Percentiles rank a stretch among this genome's conserved stretches.
Conservation (phyloP, 2,888 invertebrate genomes). For the Laspeyria flexula region DNA sequence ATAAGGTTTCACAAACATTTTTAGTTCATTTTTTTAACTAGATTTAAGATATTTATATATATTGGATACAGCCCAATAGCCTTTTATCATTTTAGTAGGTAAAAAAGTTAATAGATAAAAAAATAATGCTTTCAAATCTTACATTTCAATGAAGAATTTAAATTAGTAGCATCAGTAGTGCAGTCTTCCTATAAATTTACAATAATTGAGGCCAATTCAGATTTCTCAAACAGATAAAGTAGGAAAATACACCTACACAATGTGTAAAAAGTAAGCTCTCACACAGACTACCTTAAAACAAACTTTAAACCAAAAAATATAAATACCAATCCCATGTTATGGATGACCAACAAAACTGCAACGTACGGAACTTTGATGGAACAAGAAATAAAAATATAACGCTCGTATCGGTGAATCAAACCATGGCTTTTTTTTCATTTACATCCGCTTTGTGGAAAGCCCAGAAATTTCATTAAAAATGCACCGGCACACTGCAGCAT, state of each 20-base stretch:
- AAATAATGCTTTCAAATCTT: too few relatives aligned
- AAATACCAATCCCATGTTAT: constrained; percentile 4
- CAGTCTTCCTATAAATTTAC: too few relatives aligned
- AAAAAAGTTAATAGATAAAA: too few relatives aligned
- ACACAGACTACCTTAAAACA: background rate
- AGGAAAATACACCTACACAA: background rate
- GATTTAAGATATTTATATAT: too few relatives aligned
- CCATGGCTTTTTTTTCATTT: constrained; percentile 66
- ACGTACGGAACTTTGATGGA: constrained; percentile 42
- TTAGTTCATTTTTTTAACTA: too few relatives aligned
- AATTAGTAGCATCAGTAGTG: too few relatives aligned
- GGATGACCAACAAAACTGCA: constrained; percentile 36
- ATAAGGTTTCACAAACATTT: too few relatives aligned
- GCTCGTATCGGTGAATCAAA: constrained; percentile 60
- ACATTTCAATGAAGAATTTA: too few relatives aligned
- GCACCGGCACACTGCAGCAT: constrained; percentile 42
- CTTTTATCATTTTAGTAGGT: too few relatives aligned
- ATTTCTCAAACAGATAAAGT: too few relatives aligned
- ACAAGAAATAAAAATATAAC: constrained; percentile 42
- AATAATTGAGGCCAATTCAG: too few relatives aligned
- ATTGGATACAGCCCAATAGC: too few relatives aligned
- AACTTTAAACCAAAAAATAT: background rate
- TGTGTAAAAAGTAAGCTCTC: background rate
- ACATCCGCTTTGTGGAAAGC: constrained; percentile 73
- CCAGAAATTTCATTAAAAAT: constrained; percentile 77